These are phyloP conservation scores for Pasiphila rectangulata DNA, from an alignment of 2,888 invertebrate species.

Conservation along the genomic window DNA sequence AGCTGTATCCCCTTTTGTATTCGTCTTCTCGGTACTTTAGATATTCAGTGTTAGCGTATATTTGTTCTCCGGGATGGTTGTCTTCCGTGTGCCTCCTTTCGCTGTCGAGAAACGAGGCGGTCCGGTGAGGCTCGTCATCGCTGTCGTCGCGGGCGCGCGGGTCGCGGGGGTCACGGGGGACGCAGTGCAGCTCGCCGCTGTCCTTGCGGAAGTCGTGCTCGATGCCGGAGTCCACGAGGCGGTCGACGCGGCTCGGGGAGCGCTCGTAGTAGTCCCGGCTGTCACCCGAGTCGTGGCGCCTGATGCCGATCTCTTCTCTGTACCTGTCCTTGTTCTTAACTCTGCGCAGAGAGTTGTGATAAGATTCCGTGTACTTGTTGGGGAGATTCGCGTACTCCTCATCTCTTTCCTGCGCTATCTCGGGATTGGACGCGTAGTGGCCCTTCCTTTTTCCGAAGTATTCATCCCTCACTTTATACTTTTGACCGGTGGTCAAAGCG, in stretches of 20 bases:
- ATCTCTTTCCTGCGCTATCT: conserved; percentile 78
- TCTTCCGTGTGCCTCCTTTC: conserved; percentile 88
- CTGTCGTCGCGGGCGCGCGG: conserved; percentile 75
- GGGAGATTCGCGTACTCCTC: conserved; percentile 74
- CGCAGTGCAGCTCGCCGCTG: conserved; percentile 75
- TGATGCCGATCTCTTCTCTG: conserved; percentile 59
- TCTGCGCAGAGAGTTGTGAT: conserved; percentile 83
- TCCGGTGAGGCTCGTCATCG: conserved; percentile 85
- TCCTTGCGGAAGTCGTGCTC: conserved; percentile 90
- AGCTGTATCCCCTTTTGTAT: conserved; percentile 61
- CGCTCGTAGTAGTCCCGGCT: conserved; percentile 72
- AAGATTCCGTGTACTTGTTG: conserved; percentile 63
- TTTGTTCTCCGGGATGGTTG: conserved; percentile 74
- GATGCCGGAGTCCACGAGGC: conserved; percentile 88
- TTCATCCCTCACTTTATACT: conserved; percentile 70
- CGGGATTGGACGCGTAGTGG: conserved; percentile 83
- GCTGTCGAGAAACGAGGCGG: conserved; percentile 85
- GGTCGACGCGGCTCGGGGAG: conserved; percentile 73
- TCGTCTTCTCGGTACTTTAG: conserved; percentile 57
- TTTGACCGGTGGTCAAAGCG: conserved; percentile 64
- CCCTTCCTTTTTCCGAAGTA: conserved; percentile 73
- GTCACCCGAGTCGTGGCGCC: conserved; percentile 73
- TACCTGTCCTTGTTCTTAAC: conserved; percentile 77
- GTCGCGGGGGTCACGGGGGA: conserved; percentile 48
- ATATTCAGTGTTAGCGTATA: conserved; percentile 72